Evolutionary conservation across 2,113 vertebrate genomes (phyloP).

Genomic region (Phalacrocorax aristotelis): DNA sequence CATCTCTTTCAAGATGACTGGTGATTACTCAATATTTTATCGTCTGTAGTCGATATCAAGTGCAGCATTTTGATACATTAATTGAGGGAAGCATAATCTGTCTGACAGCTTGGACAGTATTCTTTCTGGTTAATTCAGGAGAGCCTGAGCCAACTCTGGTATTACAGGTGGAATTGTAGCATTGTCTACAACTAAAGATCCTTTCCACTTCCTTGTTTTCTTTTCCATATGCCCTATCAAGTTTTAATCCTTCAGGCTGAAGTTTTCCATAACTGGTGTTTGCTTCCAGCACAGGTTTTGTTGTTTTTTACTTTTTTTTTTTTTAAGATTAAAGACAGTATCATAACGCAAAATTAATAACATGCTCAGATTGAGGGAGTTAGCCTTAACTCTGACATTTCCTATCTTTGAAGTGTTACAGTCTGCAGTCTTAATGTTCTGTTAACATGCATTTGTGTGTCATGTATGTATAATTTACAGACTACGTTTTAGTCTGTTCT

Average conservation of each 20-base stretch:
- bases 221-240: background rate
- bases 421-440: background rate
- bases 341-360: background rate
- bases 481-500: background rate
- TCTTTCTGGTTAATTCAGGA: background rate
- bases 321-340: background rate
- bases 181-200: background rate
- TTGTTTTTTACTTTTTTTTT: background rate
- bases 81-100: background rate
- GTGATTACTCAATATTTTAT: background rate
- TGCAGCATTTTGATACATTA: background rate
- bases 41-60: accelerated
- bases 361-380: background rate
- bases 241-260: constrained; percentile 3
- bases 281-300: constrained; percentile 14
- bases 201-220: background rate
- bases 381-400: background rate
- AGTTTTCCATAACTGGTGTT: background rate
- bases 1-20: background rate
- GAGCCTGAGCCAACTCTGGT: background rate
- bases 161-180: background rate
- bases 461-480: background rate
- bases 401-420: constrained; percentile 15
- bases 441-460: background rate
- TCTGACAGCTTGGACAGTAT: background rate